These are phyloP conservation scores for Cynodonichthys magdalenae DNA, from an alignment of 2,797 vertebrate species.

Conservation along the genomic window DNA sequence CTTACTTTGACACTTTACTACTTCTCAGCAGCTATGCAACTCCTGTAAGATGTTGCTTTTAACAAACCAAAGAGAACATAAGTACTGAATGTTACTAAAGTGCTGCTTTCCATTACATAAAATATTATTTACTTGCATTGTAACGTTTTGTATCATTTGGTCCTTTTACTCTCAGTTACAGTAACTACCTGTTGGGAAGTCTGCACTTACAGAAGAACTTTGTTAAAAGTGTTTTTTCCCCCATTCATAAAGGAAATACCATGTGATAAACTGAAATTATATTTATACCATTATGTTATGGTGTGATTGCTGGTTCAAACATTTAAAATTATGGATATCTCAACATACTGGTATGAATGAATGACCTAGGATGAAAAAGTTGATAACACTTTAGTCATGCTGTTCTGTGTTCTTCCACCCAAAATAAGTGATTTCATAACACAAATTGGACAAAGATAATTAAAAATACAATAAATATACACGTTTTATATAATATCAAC, in stretches of 20 bases:
- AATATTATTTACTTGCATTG: conserved; percentile 11
- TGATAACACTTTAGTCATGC: not conserved
- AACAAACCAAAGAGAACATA: not conserved
- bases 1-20: conserved; percentile 27
- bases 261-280: not conserved
- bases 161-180: conserved; percentile 39
- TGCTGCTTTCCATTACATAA: conserved; percentile 3
- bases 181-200: conserved; percentile 67
- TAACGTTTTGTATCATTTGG: conserved; percentile 20
- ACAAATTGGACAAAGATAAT: not conserved
- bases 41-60: not conserved
- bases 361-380: not conserved
- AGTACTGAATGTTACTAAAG: not conserved
- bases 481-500: not conserved
- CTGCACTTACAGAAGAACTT: conserved; percentile 35
- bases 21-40: conserved; percentile 8
- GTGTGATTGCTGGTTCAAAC: not conserved
- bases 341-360: not conserved
- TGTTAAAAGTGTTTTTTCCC: conserved; percentile 3
- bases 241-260: not conserved
- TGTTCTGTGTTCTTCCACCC: too few relatives aligned
- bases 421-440: not conserved
- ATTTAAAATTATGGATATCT: not conserved
- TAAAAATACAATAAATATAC: not conserved
- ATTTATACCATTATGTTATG: not conserved